Evolutionary conservation across 2,888 invertebrate species (phyloP).

Genomic region (Drosophila longiperda): DNA sequence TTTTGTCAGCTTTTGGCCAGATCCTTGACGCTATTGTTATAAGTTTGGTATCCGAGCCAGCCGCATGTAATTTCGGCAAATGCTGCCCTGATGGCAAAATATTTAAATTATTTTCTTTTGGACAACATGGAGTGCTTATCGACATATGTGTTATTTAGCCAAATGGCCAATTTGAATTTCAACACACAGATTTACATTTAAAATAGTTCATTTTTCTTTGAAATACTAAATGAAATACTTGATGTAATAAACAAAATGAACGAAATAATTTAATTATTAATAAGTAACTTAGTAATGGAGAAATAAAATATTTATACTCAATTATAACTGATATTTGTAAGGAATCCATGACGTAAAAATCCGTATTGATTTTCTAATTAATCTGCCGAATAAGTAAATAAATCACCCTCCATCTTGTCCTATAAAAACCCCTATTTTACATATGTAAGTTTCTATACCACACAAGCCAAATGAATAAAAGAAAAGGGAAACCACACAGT

Average conservation of each 20-base stretch:
- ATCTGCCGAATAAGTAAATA: neutral
- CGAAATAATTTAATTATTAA: neutral
- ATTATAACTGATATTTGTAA: neutral
- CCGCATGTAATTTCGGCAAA: constrained; percentile 38
- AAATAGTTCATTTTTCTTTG: constrained; percentile 38
- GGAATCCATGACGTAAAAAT: neutral
- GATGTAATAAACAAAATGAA: neutral
- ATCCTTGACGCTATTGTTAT: constrained; percentile 36
- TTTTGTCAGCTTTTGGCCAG: constrained; percentile 64
- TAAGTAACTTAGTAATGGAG: neutral
- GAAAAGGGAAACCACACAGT: neutral
- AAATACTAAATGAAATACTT: neutral
- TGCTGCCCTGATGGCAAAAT: constrained; percentile 25
- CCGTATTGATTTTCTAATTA: neutral
- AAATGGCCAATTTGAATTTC: constrained; percentile 33
- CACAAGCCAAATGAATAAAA: neutral
- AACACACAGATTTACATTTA: constrained; percentile 40
- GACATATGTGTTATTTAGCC: constrained; percentile 31
- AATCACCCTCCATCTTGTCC: neutral
- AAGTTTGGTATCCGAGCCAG: constrained; percentile 20
- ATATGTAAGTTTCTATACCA: neutral
- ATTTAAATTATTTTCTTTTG: constrained; percentile 56
- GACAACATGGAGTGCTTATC: constrained; percentile 29
- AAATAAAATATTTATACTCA: neutral
- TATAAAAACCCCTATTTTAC: neutral